Conservation (phyloP, 23 tunicate species). For the Styela clava region DNA sequence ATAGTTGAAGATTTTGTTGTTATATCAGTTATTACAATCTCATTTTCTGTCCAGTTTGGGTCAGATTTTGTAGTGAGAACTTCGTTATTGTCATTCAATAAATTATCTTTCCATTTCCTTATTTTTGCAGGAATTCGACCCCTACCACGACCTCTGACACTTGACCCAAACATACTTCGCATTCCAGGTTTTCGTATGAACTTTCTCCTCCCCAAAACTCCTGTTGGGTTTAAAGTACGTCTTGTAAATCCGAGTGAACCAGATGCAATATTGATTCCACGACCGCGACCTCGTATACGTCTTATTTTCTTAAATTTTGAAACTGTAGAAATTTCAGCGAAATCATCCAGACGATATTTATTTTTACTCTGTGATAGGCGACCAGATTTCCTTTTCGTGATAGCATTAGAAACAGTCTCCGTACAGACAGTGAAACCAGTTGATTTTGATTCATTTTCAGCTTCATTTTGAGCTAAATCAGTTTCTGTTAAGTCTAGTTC, state of each 20-base stretch:
- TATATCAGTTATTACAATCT: conserved; percentile 20
- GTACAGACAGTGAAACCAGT: background rate
- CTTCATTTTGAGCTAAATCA: background rate
- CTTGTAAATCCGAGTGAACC: conserved; percentile 19
- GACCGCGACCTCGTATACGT: background rate
- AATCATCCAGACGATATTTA: background rate
- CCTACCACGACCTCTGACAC: conserved; percentile 13
- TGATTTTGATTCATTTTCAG: background rate
- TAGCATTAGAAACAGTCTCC: background rate
- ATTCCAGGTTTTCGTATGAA: conserved; percentile 1
- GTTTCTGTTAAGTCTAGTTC: background rate
- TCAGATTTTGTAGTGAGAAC: background rate
- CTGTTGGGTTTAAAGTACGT: background rate
- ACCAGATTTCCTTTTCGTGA: background rate
- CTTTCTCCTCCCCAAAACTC: background rate
- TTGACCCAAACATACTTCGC: conserved; percentile 1
- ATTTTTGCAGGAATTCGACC: conserved; percentile 6
- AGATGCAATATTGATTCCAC: conserved; percentile 28
- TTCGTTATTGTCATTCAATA: background rate
- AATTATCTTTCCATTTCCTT: conserved; percentile 28
- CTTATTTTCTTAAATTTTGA: background rate
- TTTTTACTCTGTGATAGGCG: conserved; percentile 15
- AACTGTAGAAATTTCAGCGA: background rate
- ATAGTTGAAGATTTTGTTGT: conserved; percentile 22
- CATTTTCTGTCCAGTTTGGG: conserved; percentile 31